These are phyloP conservation scores for Callospermophilus lateralis DNA, from an alignment of 2,113 vertebrate species.

Conservation along the genomic window DNA sequence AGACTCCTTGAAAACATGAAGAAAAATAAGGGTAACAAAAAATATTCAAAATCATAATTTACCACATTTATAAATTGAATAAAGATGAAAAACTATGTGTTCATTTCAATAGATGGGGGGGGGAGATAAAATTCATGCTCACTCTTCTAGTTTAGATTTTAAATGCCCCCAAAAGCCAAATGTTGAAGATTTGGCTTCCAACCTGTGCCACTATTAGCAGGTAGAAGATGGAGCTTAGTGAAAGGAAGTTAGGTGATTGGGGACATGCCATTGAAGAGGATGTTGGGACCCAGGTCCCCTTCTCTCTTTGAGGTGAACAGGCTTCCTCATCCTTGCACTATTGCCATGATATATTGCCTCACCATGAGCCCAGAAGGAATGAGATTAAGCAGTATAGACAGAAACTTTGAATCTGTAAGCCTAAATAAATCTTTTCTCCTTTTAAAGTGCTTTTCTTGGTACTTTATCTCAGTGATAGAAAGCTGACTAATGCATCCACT, in stretches of 20 bases:
- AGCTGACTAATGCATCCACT: background rate
- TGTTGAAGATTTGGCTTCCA: background rate
- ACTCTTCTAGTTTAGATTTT: background rate
- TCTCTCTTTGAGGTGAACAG: background rate
- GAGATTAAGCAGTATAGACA: too few relatives aligned
- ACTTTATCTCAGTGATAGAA: background rate
- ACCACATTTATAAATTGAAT: background rate
- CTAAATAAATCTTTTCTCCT: background rate
- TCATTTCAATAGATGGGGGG: background rate
- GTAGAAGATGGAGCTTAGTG: too few relatives aligned
- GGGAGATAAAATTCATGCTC: background rate
- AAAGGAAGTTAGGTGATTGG: too few relatives aligned
- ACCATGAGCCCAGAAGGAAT: background rate
- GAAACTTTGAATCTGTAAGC: background rate
- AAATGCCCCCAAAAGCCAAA: background rate
- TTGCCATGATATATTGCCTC: too few relatives aligned
- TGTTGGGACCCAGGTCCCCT: too few relatives aligned
- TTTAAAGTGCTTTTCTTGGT: background rate
- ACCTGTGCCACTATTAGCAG: background rate
- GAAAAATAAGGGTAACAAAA: background rate
- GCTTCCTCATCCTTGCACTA: background rate
- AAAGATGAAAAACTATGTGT: background rate
- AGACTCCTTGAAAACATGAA: background rate
- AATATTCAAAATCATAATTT: background rate
- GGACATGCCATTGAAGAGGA: too few relatives aligned